These are phyloP conservation scores for Choloepus hoffmanni DNA, from an alignment of 2,113 vertebrate species.

Conservation along the genomic window DNA sequence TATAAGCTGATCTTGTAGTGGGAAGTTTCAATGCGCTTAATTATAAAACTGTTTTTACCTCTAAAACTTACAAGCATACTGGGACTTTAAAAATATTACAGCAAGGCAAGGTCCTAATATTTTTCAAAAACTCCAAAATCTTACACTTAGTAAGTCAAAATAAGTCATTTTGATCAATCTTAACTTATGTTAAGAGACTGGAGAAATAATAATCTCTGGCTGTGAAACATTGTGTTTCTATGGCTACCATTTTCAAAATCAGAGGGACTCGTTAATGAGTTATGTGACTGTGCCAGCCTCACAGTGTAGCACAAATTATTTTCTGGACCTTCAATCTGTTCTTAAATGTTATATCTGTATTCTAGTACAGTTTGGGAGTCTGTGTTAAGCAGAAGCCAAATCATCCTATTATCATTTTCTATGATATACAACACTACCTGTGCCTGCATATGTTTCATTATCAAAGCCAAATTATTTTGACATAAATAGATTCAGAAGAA, in stretches of 20 bases:
- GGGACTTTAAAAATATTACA: not conserved
- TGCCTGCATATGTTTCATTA: not conserved
- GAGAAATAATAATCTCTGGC: not conserved
- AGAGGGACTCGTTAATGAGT: not conserved
- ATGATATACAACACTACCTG: not conserved
- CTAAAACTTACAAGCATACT: not conserved
- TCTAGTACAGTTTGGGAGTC: not conserved
- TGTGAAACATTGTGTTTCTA: too few relatives aligned
- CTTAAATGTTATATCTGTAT: not conserved
- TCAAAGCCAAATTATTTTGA: not conserved
- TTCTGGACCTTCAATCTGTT: not conserved
- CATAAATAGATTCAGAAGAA: constrained; percentile 16
- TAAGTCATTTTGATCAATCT: not conserved
- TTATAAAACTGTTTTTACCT: not conserved
- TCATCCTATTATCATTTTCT: not conserved
- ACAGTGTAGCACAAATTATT: too few relatives aligned
- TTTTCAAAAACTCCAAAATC: not conserved
- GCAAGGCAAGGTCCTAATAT: not conserved
- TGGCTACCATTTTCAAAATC: not conserved
- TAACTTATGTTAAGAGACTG: not conserved
- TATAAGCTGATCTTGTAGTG: too few relatives aligned
- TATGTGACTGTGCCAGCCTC: accelerated
- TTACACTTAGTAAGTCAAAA: not conserved
- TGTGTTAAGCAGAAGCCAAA: constrained; percentile 13
- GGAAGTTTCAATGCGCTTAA: not conserved